Percentiles rank a stretch among this genome's conserved stretches.
Evolutionary conservation across 1,140 invertebrate species (phyloP).

Genomic region (Polyergus mexicanus): DNA sequence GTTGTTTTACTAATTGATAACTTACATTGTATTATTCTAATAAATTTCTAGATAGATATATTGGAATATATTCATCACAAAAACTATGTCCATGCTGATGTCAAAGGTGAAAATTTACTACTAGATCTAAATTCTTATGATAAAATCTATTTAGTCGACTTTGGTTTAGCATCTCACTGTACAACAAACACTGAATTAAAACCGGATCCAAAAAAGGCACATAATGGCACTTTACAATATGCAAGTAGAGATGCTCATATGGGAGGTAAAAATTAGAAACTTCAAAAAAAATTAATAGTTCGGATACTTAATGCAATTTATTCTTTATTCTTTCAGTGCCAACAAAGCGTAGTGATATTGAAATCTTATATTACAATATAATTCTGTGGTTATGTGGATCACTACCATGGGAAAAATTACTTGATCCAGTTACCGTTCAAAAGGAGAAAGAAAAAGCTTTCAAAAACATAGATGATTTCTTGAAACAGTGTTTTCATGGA

Average conservation of each 20-base stretch:
- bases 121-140: conserved; percentile 91
- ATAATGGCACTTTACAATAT: conserved; percentile 98
- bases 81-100: conserved; percentile 96
- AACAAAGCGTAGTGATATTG: conserved; percentile 95
- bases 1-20: neutral
- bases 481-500: conserved; percentile 88
- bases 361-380: conserved; percentile 97
- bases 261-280: conserved; percentile 86
- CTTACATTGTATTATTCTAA: neutral
- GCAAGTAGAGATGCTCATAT: conserved; percentile 97
- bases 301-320: conserved; percentile 19
- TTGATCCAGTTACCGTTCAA: conserved; percentile 89
- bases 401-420: conserved; percentile 94
- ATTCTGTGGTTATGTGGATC: conserved; percentile 95
- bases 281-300: neutral
- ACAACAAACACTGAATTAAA: conserved; percentile 92
- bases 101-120: conserved; percentile 96
- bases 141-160: conserved; percentile 97
- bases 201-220: conserved; percentile 95
- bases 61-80: conserved; percentile 95
- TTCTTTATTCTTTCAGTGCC: conserved; percentile 87
- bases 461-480: conserved; percentile 87
- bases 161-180: conserved; percentile 95
- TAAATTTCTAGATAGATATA: conserved; percentile 90
- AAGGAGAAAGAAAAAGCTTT: conserved; percentile 92